Evolutionary conservation across 2,888 invertebrate species (phyloP).

Genomic region (Drosophila lacicola): DNA sequence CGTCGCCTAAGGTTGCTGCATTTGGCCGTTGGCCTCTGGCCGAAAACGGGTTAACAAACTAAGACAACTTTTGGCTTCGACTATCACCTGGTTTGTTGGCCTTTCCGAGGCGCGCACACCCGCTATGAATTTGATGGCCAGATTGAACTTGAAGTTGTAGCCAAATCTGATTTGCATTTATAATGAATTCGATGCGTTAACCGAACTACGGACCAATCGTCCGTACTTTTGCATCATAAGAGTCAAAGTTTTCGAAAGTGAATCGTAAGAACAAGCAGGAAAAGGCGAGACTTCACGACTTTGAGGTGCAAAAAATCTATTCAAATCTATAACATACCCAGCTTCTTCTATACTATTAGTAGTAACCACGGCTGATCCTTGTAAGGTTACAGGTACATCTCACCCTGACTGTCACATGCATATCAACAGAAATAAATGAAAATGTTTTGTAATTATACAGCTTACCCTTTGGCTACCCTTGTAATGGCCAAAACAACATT

Average conservation of each 20-base stretch:
- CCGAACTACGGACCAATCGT: slow-evolving; percentile 35
- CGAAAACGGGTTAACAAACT: slow-evolving; percentile 56
- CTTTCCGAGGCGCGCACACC: slow-evolving; percentile 53
- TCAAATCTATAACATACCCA: too few relatives aligned
- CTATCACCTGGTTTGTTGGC: slow-evolving; percentile 64
- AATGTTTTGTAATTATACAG: too few relatives aligned
- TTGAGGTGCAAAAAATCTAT: too few relatives aligned
- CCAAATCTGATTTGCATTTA: slow-evolving; percentile 67
- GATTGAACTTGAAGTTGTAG: slow-evolving; percentile 74
- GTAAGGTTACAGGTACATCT: too few relatives aligned
- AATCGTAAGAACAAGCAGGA: not conserved
- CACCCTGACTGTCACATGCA: too few relatives aligned
- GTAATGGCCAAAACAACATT: not conserved
- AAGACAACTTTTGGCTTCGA: slow-evolving; percentile 49
- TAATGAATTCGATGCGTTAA: slow-evolving; percentile 63
- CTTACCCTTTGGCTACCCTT: too few relatives aligned
- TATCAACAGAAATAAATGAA: too few relatives aligned
- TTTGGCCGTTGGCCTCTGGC: slow-evolving; percentile 52
- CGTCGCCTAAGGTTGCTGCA: slow-evolving; percentile 27
- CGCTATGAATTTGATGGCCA: slow-evolving; percentile 66
- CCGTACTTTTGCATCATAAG: slow-evolving; percentile 9
- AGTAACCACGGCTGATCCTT: too few relatives aligned
- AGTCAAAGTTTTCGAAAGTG: slow-evolving; percentile 2
- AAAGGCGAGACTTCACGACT: too few relatives aligned
- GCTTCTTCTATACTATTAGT: too few relatives aligned